phyloP scores from a whole-genome alignment of 2,888 invertebrate species.

The Drosophila suboccidentalis region DNA sequence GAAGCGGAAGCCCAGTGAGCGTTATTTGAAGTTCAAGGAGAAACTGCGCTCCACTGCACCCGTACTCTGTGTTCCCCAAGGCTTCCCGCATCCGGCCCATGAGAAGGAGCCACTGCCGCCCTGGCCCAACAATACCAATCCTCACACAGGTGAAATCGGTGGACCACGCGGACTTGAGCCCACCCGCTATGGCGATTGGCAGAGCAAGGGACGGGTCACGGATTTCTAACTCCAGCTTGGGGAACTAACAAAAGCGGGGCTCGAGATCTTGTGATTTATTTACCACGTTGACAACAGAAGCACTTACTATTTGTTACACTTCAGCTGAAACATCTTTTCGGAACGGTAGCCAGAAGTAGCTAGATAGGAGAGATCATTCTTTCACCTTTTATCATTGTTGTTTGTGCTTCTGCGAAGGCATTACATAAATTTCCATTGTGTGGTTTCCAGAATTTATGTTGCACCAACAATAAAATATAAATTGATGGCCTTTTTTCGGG shows the following conservation, averaged over 20 bases:
- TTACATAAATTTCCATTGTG: slow-evolving; percentile 76
- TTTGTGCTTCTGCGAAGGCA: slow-evolving; percentile 67
- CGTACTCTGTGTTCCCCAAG: slow-evolving; percentile 90
- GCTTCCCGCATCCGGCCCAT: slow-evolving; percentile 89
- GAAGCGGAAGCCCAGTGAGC: slow-evolving; percentile 83
- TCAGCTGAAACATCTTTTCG: slow-evolving; percentile 31
- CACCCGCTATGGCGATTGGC: slow-evolving; percentile 99
- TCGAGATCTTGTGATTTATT: slow-evolving; percentile 61
- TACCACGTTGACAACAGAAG: slow-evolving; percentile 64
- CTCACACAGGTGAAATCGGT: slow-evolving; percentile 96
- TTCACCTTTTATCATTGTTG: slow-evolving; percentile 33
- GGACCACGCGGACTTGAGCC: slow-evolving; percentile 99
- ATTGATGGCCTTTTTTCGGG: slow-evolving; percentile 53
- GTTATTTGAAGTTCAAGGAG: slow-evolving; percentile 90
- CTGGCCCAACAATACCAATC: slow-evolving; percentile 95
- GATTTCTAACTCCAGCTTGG: slow-evolving; percentile 90
- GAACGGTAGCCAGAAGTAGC: slow-evolving; percentile 58
- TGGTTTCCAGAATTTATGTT: slow-evolving; percentile 73
- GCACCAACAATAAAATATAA: slow-evolving; percentile 50
- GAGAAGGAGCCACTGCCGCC: slow-evolving; percentile 93
- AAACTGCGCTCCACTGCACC: slow-evolving; percentile 89
- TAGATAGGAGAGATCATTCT: slow-evolving; percentile 28
- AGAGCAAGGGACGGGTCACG: slow-evolving; percentile 97
- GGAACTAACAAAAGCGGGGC: neutral
- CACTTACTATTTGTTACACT: slow-evolving; percentile 61